These are phyloP conservation scores for Cotesia glomerata DNA, from an alignment of 1,140 invertebrate species.

Conservation along the genomic window DNA sequence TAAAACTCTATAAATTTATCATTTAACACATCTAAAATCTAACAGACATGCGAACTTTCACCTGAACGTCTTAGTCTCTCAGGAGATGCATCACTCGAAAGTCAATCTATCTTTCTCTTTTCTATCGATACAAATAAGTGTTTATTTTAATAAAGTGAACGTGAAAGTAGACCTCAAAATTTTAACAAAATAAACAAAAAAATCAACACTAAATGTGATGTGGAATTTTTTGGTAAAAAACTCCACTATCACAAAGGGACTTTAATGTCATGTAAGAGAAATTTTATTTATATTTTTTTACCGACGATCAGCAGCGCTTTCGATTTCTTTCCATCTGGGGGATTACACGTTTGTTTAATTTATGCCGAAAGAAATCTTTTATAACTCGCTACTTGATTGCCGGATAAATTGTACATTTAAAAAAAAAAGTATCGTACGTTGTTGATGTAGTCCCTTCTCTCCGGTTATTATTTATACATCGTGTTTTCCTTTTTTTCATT, in stretches of 20 bases:
- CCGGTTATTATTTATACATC: conserved; percentile 38
- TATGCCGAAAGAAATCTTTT: conserved; percentile 43
- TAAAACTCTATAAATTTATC: not conserved
- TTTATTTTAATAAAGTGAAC: not conserved
- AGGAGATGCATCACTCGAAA: conserved; percentile 20
- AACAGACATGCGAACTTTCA: conserved; percentile 4
- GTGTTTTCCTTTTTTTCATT: conserved; percentile 47
- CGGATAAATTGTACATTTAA: not conserved
- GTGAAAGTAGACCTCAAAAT: not conserved
- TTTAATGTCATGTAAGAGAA: conserved; percentile 13
- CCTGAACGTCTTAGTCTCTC: not conserved
- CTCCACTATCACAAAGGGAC: not conserved
- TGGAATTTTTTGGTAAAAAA: too few species aligned
- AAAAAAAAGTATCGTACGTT: not conserved
- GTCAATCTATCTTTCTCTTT: conserved; percentile 10
- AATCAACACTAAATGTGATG: too few species aligned
- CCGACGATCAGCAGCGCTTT: conserved; percentile 7
- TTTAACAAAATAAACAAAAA: not conserved
- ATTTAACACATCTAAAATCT: not conserved
- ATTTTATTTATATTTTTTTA: conserved; percentile 1
- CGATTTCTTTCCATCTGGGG: conserved; percentile 4
- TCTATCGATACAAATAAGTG: not conserved
- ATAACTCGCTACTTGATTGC: not conserved
- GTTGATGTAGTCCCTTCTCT: conserved; percentile 5
- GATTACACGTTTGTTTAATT: too few species aligned